Evolutionary conservation across 64 coral and sea anemone genomes (phyloP).

Genomic region (Cladopsammia gracilis): DNA sequence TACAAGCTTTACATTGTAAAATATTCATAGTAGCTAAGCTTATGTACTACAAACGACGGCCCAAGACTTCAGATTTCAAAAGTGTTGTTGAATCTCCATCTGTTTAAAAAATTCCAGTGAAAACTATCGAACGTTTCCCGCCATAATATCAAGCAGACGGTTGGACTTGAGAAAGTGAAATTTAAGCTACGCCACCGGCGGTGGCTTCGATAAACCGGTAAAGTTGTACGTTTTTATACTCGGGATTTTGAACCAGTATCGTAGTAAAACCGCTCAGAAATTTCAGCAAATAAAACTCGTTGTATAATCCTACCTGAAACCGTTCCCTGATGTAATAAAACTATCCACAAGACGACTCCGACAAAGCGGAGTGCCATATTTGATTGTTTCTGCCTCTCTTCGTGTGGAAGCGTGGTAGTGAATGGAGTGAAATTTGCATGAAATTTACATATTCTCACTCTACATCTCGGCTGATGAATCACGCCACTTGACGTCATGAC

Average conservation of each 20-base stretch:
- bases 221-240: background rate
- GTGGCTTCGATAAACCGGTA: slow-evolving; percentile 5
- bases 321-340: background rate
- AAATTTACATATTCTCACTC: background rate
- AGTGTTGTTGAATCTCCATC: background rate
- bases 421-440: slow-evolving; percentile 2
- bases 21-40: slow-evolving; percentile 49
- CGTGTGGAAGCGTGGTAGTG: background rate
- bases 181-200: background rate
- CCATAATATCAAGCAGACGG: background rate
- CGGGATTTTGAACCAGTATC: slow-evolving; percentile 8
- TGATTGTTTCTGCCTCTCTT: background rate
- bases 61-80: background rate
- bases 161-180: background rate
- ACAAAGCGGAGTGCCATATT: slow-evolving; percentile 6
- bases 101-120: background rate
- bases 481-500: slow-evolving; percentile 82
- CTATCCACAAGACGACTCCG: background rate
- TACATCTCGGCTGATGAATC: slow-evolving; percentile 50
- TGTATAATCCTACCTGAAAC: background rate
- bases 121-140: background rate
- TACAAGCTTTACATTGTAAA: slow-evolving; percentile 13
- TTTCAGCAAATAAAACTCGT: background rate
- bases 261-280: background rate
- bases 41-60: slow-evolving; percentile 8